Evolutionary conservation across 2,113 vertebrate genomes (phyloP).

Genomic region (Cyprinodon tularosa): DNA sequence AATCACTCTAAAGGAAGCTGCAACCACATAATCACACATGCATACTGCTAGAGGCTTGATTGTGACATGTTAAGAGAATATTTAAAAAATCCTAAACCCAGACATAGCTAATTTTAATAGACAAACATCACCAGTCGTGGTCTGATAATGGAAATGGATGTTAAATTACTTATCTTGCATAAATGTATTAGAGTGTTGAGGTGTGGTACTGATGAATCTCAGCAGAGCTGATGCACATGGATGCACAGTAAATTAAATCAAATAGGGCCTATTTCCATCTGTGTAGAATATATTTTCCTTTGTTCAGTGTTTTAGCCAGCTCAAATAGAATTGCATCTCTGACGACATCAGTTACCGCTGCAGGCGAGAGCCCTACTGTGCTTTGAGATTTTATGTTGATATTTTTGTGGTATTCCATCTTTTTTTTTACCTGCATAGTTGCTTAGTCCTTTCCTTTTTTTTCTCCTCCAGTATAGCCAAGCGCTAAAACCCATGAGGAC

Average conservation of each 20-base stretch:
- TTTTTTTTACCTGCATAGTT: constrained; percentile 89
- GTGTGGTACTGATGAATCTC: constrained; percentile 66
- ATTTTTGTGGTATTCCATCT: not conserved
- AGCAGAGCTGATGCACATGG: constrained; percentile 71
- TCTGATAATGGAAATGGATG: constrained; percentile 67
- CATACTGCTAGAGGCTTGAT: constrained; percentile 53
- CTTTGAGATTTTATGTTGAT: constrained; percentile 53
- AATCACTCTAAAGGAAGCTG: constrained; percentile 45
- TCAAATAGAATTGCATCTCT: constrained; percentile 60
- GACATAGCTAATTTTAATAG: constrained; percentile 63
- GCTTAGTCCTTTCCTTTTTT: constrained; percentile 97
- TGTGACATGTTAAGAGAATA: constrained; percentile 48
- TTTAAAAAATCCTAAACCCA: constrained; percentile 58
- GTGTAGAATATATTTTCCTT: constrained; percentile 61
- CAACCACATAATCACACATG: constrained; percentile 54
- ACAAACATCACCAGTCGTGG: constrained; percentile 70
- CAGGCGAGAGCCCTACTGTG: constrained; percentile 26
- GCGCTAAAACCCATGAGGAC: constrained; percentile 98
- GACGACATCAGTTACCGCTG: constrained; percentile 53
- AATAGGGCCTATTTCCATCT: constrained; percentile 69
- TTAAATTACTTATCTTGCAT: constrained; percentile 72
- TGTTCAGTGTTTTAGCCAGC: constrained; percentile 66
- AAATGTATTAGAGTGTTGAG: constrained; percentile 65
- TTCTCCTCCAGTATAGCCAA: constrained; percentile 95
- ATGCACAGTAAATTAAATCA: constrained; percentile 72